Evolutionary conservation across 2,888 invertebrate species (phyloP), one percentile per base, ranked within the genome.

Genomic region (Alentia gelatinosa): DNA sequence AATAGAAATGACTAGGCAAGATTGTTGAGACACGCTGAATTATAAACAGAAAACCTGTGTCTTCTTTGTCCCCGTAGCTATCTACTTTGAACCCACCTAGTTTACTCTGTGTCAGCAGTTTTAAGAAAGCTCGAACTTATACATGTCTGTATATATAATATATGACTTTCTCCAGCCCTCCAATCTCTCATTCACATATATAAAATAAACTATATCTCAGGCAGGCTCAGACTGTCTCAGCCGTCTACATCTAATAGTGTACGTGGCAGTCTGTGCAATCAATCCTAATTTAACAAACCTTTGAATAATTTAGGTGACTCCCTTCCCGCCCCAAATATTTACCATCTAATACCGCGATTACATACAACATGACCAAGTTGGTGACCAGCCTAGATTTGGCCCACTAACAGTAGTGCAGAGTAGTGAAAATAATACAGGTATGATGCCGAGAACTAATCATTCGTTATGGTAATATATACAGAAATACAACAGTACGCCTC

Each of bases 341-440:
- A 26, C 23, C 68, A 30, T 68, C 26, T 4, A 68, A 68, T 68
- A 68, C 68, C 68, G 68, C 33, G 30, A 68, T 30, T 68, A 68
- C 68, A 68, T 68, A 30, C 30, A 30, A 68, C n/a, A 26, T 26
- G 68, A 68, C 68, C 68, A 30, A 26, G 23, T 30, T 68, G 1
- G 30, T 5, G 68, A 12, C 56, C 56, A 56, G 56, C n/a, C 56
- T 56, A 19, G 56, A 56, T 56, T 56, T 56, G 56, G 56, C 56
- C 56, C 56, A 56, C 68, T 68, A 68, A 68, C 68, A 68, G 33
- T 68, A 68, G 26, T 30, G 68, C 33, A 68, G 68, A 68, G 68
- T 68, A 68, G 68, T 83, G 83, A 83, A 83, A 83, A 83, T 83
- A 83, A 83, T 40, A 35, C 40, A 83, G 83, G 40, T 40, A 40